phyloP scores from a whole-genome alignment of 2,888 invertebrate genomes.

The Cotesia congregata region DNA sequence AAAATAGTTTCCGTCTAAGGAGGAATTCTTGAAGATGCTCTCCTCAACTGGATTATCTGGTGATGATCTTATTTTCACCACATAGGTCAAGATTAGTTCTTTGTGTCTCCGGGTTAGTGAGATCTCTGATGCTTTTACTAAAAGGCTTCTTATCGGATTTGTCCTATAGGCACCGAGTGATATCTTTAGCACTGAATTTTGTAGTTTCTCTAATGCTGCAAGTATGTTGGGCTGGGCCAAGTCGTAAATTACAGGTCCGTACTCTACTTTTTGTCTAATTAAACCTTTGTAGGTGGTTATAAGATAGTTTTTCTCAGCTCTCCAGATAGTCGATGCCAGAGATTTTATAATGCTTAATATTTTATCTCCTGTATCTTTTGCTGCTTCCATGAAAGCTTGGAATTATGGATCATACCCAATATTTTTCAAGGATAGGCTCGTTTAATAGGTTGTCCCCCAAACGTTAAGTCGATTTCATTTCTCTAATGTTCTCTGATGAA shows the following conservation, averaged over 20 bases:
- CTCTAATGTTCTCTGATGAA: too few species aligned
- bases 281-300: slow-evolving; percentile 40
- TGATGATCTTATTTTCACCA: slow-evolving; percentile 1
- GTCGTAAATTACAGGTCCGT: slow-evolving; percentile 38
- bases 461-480: too few species aligned
- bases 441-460: neutral
- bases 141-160: slow-evolving; percentile 35
- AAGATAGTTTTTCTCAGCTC: slow-evolving; percentile 27
- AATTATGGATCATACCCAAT: slow-evolving; percentile 40
- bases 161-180: slow-evolving; percentile 41
- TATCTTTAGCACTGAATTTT: slow-evolving; percentile 32
- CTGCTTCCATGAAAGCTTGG: slow-evolving; percentile 38
- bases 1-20: neutral
- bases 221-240: slow-evolving; percentile 28
- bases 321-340: slow-evolving; percentile 40
- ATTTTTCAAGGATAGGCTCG: slow-evolving; percentile 13
- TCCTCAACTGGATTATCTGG: neutral
- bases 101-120: slow-evolving; percentile 28
- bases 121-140: slow-evolving; percentile 14
- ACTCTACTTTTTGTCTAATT: slow-evolving; percentile 43
- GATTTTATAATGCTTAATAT: slow-evolving; percentile 42
- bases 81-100: neutral
- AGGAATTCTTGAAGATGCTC: neutral
- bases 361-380: slow-evolving; percentile 24
- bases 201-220: slow-evolving; percentile 28